Evolutionary conservation across 37 sponge, comb jelly and placozoan genomes (phyloP).

Genomic region (Spongilla lacustris): DNA sequence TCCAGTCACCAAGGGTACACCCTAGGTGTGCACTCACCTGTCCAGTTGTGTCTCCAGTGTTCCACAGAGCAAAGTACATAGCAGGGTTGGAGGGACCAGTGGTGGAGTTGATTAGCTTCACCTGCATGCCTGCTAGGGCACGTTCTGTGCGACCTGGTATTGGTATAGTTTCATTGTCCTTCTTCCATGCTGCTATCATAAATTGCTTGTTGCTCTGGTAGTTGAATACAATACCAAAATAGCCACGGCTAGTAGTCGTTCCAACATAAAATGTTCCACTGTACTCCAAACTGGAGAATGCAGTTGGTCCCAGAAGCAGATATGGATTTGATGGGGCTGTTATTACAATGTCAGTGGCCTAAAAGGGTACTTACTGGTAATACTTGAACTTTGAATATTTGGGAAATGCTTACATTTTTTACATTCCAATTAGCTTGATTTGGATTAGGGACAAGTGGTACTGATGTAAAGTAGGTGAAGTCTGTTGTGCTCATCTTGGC

Average conservation of each 20-base stretch:
- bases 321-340: conserved; percentile 48
- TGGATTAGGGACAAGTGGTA: conserved; percentile 23
- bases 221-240: conserved; percentile 85
- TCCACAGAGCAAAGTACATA: conserved; percentile 66
- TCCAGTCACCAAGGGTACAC: background rate
- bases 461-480: conserved; percentile 45
- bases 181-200: conserved; percentile 84
- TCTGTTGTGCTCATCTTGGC: conserved; percentile 32
- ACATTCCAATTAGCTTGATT: conserved; percentile 7
- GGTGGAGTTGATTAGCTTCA: conserved; percentile 52
- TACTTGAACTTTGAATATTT: background rate
- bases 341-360: conserved; percentile 74
- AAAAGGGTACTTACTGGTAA: background rate
- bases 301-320: conserved; percentile 52
- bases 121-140: conserved; percentile 47
- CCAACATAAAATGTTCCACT: conserved; percentile 78
- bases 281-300: conserved; percentile 66
- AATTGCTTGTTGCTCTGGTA: conserved; percentile 83
- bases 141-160: background rate
- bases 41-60: conserved; percentile 29
- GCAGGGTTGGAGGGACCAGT: conserved; percentile 39
- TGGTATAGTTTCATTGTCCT: conserved; percentile 3
- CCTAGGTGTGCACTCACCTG: background rate
- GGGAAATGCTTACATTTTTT: conserved; percentile 28
- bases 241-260: conserved; percentile 65